phyloP scores from a whole-genome alignment of 2,113 vertebrate genomes.

The Hydrochoerus hydrochaeris region DNA sequence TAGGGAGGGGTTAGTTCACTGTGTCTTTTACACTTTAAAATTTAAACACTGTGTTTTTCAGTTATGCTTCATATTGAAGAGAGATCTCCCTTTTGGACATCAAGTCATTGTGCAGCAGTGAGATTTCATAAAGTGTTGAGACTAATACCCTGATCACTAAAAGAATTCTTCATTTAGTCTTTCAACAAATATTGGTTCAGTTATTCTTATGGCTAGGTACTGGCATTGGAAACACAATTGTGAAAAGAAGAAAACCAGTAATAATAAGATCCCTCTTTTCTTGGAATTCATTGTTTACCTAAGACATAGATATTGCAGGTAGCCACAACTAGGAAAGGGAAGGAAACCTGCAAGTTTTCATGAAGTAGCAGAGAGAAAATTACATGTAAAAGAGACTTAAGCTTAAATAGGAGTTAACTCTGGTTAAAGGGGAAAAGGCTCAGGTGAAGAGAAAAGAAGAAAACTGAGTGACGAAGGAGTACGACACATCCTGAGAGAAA shows the following conservation, averaged over 20 bases:
- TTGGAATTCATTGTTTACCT: background rate
- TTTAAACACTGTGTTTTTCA: background rate
- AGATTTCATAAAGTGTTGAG: background rate
- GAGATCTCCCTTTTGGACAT: background rate
- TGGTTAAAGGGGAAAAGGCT: background rate
- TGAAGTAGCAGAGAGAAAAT: background rate
- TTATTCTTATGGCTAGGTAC: background rate
- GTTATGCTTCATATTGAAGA: background rate
- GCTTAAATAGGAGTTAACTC: background rate
- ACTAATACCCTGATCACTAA: background rate
- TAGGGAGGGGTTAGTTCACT: background rate
- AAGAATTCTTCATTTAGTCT: conserved; percentile 7
- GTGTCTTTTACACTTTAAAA: background rate
- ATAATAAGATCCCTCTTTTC: background rate
- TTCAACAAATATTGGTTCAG: conserved; percentile 10
- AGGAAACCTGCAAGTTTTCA: background rate
- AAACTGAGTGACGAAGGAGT: background rate
- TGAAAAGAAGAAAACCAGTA: background rate
- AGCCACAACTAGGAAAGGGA: background rate
- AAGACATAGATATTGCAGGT: background rate
- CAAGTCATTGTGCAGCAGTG: background rate
- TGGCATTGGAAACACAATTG: background rate
- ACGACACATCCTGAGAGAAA: background rate
- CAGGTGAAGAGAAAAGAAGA: background rate
- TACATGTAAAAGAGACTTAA: background rate